Evolutionary conservation across 1,140 invertebrate genomes (phyloP).

Genomic region (Metaphire vulgaris): DNA sequence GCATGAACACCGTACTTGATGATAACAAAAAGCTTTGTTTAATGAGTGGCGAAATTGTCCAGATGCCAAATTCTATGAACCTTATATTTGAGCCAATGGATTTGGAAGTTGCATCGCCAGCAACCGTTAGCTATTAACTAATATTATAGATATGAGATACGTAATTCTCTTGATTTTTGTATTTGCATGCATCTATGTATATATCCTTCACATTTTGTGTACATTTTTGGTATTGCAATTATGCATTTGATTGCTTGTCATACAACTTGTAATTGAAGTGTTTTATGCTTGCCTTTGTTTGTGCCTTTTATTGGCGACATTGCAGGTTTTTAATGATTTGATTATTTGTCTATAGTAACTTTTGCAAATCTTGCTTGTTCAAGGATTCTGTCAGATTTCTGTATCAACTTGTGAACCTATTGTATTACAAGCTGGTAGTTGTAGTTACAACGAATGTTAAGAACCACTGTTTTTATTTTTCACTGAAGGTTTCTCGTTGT

Average conservation of each 20-base stretch:
- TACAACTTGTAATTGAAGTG: neutral
- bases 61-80: constrained; percentile 78
- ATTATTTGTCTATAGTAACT: neutral
- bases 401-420: too few species aligned
- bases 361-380: too few species aligned
- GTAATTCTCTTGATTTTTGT: neutral
- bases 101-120: constrained; percentile 84
- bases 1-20: constrained; percentile 92
- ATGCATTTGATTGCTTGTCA: neutral
- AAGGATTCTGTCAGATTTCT: too few species aligned
- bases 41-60: constrained; percentile 74
- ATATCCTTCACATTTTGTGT: neutral
- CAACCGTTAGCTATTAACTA: constrained; percentile 61
- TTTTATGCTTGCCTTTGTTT: neutral
- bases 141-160: neutral
- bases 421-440: too few species aligned
- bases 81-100: constrained; percentile 93
- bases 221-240: neutral
- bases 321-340: neutral
- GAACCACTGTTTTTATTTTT: neutral
- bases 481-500: constrained; percentile 89
- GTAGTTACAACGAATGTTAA: too few species aligned
- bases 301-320: neutral
- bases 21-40: constrained; percentile 77
- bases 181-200: neutral